Conservation (phyloP, 1,140 invertebrate genomes). For the Aphaenogaster rudis region DNA sequence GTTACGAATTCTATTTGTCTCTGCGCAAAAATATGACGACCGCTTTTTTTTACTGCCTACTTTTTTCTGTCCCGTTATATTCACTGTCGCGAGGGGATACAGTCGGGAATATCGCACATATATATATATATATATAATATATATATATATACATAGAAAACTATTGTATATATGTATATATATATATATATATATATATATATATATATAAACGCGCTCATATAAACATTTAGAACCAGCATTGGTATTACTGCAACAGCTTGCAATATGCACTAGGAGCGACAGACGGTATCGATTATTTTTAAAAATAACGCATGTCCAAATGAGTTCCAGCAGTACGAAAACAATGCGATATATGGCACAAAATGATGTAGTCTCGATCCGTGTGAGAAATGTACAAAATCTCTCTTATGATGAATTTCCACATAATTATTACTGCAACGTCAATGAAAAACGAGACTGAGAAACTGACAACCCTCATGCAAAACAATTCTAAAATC, state of each 20-base stretch:
- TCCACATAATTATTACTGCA: not conserved
- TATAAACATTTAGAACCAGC: slow-evolving; percentile 41
- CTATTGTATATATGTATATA: not conserved
- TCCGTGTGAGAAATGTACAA: not conserved
- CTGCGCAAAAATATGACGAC: slow-evolving; percentile 49
- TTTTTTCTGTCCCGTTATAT: slow-evolving; percentile 27
- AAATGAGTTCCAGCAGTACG: slow-evolving; percentile 13
- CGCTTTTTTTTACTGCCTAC: slow-evolving; percentile 37
- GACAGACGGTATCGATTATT: slow-evolving; percentile 41
- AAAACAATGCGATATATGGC: not conserved
- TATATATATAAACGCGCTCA: not conserved
- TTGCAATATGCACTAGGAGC: slow-evolving; percentile 29
- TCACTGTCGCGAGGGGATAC: slow-evolving; percentile 14
- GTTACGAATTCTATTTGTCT: slow-evolving; percentile 47
- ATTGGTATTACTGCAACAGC: slow-evolving; percentile 22
- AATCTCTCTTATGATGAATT: not conserved
- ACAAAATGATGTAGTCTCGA: not conserved
- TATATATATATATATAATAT: not conserved
- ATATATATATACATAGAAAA: not conserved
- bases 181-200: not conserved
- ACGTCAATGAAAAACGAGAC: too few species aligned
- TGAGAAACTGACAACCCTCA: not conserved
- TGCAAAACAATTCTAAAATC: not conserved
- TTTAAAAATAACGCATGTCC: slow-evolving; percentile 45
- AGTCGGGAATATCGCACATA: not conserved